Conservation (phyloP, 2,113 vertebrate genomes). For the Crotophaga sulcirostris region DNA sequence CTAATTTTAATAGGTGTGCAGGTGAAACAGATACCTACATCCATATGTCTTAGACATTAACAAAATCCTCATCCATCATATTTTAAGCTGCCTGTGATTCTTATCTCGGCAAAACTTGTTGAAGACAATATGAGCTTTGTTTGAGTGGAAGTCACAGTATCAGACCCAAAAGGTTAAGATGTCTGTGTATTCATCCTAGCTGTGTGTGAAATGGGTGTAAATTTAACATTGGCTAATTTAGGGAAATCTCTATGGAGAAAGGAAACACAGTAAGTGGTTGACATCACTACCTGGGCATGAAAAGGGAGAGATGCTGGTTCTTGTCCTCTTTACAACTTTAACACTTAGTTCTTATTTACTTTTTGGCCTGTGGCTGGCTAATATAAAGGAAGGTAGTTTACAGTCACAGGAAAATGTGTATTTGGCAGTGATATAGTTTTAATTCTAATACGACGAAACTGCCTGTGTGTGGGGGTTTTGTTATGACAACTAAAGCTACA, state of each 20-base stretch:
- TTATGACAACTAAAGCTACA: slow-evolving; percentile 53
- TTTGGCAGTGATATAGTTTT: slow-evolving; percentile 10
- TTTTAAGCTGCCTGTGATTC: neutral
- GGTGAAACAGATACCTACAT: neutral
- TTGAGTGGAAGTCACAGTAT: neutral
- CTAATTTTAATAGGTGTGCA: neutral
- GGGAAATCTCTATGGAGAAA: neutral
- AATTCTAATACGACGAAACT: neutral
- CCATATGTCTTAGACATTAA: neutral
- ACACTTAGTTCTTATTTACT: neutral
- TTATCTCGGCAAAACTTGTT: neutral
- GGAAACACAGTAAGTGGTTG: neutral
- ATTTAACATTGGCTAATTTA: neutral
- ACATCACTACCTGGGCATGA: neutral
- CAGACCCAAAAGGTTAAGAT: neutral
- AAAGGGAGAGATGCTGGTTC: neutral
- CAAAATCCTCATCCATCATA: neutral
- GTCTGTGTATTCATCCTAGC: neutral
- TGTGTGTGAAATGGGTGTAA: neutral
- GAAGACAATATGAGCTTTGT: neutral
- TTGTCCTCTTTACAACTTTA: neutral
- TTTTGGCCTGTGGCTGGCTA: neutral
- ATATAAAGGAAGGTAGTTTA: neutral
- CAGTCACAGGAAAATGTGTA: neutral
- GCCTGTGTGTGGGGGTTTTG: slow-evolving; percentile 24